These are phyloP conservation scores for Drosophila kohkoa DNA, from an alignment of 1,140 invertebrate species.

Conservation along the genomic window DNA sequence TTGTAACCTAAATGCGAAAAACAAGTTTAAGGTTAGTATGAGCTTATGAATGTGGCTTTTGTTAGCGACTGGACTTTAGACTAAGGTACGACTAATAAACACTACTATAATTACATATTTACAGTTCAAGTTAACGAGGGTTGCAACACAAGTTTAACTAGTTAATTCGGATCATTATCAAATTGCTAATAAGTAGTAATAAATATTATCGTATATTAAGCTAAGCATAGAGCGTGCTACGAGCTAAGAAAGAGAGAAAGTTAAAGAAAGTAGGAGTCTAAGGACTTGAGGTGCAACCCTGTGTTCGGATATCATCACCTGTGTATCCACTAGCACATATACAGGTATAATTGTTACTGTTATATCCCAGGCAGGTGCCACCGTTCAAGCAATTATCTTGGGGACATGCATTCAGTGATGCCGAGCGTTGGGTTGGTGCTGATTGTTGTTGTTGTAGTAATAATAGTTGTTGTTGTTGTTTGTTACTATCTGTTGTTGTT, in stretches of 20 bases:
- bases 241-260: neutral
- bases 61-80: constrained; percentile 21
- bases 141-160: constrained; percentile 59
- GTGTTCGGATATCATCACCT: constrained; percentile 74
- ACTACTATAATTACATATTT: constrained; percentile 54
- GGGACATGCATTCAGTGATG: constrained; percentile 83
- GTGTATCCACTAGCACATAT: constrained; percentile 86
- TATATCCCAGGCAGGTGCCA: constrained; percentile 85
- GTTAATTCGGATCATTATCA: neutral
- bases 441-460: constrained; percentile 57
- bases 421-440: constrained; percentile 68
- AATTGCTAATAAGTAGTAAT: neutral
- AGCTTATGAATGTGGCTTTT: neutral
- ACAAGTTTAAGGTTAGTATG: constrained; percentile 24
- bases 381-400: constrained; percentile 84
- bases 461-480: constrained; percentile 49
- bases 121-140: constrained; percentile 55
- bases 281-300: constrained; percentile 66
- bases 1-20: constrained; percentile 68
- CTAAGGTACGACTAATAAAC: neutral
- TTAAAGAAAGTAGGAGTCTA: neutral
- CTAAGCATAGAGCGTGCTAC: neutral
- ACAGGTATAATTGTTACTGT: constrained; percentile 85
- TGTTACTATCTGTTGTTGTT: constrained; percentile 58
- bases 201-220: neutral